Base-by-base conservation (phyloP, 2,888 invertebrate species). In the Tenthredo scrophulariae region DNA sequence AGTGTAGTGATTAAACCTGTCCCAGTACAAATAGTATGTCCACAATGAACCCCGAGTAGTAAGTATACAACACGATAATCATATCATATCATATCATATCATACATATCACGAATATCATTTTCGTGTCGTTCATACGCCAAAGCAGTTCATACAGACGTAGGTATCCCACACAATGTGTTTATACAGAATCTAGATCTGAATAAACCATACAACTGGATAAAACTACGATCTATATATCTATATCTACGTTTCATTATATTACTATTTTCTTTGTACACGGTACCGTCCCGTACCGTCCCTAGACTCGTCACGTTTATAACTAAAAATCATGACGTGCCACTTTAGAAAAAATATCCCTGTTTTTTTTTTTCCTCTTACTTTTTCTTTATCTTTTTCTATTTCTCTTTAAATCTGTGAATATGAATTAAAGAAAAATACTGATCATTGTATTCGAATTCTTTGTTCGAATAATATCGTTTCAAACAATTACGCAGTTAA, bases 31-130 rank as follows among this genome's bases (percentile, higher is more conserved):
- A 88, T 93, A 93, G 90, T 88, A 93, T 94, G 93, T 93, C 93
- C 92, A 93, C 93, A 90, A 94, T 94, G 94, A 94, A 94, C 92
- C 94, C 94, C 87, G 94, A 94, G 90, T 94, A 94, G 94, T 94
- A 90, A 94, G 94, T 93, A 92, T 90, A 91, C 88, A 67, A 67
- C 33, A 67, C 33, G 33, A 67, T 33, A 3, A 29, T 65, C 26
- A 26, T 62, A 15, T n/a, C 37, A 37, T 7, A 37, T 37, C 37
- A 9, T 40, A 33, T 40, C 40, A n/a, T 67, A 67, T 29, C 65
- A 9, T 13, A 26, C 40, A 40, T 40, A 33, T 70, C 37, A 26
- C 1, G 2, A 22, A 58, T 62, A 18, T 33, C 15, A 18, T 67
- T 13, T 6, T 15, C 15, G 67, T 67, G 33, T 67, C 4, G 18